Evolutionary conservation across 2,888 invertebrate genomes (phyloP), one percentile per base, ranked within the genome.

Genomic region (Euzophera pinguis): DNA sequence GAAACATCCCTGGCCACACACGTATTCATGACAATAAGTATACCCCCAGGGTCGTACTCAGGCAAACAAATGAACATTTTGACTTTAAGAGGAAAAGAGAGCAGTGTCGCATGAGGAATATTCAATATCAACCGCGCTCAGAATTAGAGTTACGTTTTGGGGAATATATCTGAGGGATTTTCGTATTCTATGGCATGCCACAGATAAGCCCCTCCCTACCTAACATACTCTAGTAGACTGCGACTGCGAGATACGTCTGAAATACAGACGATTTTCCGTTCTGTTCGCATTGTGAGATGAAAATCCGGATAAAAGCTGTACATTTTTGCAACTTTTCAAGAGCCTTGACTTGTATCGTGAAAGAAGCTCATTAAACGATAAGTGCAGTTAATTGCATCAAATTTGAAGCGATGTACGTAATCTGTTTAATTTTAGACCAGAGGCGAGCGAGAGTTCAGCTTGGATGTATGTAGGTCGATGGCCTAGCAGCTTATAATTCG

Each of bases 381-480:
- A 49, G 17, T 37, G 49, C 38, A 39, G 29, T 14, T 32, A 50
- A 39, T 27, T 50, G 49, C 49, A 49, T 49, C 39, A 32, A 49
- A 53, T 47, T 34, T 47, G 35, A 27, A 17, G 35, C 45, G 47
- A 53, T 57, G 59, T 22, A 22, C 22, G 22, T 60, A 60, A 62
- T 62, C 64, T 53, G 50, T 52, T 49, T 61, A 57, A 65, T 68
- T 70, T 65, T 27, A 63, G 63, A 56, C 55, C 62, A 65, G 56
- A 56, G 58, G 57, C 54, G 54, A 68, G 38, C 38, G 13, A 13
- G 62, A 63, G 34, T n/a, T 27, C 13, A 22, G 22, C 63, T 7
- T 53, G 58, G 56, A 69, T 65, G 63, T 71, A 60, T 65, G 64
- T 71, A 60, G 77, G 77, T 76, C 78, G 69, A 69, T 62, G 77